Conservation (phyloP, 2,888 invertebrate genomes). For the Yponomeuta malinellus region DNA sequence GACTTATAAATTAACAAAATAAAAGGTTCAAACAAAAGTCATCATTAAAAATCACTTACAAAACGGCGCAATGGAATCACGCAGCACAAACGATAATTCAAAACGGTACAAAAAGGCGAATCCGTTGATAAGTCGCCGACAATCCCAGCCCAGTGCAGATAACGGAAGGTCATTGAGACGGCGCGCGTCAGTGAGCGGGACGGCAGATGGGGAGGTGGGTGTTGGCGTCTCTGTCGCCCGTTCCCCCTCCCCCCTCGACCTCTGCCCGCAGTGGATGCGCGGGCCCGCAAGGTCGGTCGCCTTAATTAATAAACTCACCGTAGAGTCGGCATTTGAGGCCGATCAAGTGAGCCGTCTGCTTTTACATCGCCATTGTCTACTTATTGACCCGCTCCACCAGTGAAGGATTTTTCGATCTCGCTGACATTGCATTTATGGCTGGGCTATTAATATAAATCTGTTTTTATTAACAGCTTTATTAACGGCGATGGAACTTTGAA, state of each 20-base stretch:
- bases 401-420: constrained; percentile 36
- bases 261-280: constrained; percentile 66
- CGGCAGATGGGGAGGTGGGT: constrained; percentile 27
- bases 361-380: constrained; percentile 71
- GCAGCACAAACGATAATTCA: constrained; percentile 14
- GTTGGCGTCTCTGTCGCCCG: constrained; percentile 45
- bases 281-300: constrained; percentile 72
- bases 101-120: constrained; percentile 16
- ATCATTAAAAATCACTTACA: not conserved
- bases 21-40: not conserved
- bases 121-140: constrained; percentile 35
- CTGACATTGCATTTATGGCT: not conserved
- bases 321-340: constrained; percentile 70
- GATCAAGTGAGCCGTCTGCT: constrained; percentile 67
- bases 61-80: not conserved
- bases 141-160: constrained; percentile 55
- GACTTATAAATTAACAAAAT: not conserved
- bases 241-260: constrained; percentile 29
- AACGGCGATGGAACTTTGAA: not conserved
- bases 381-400: constrained; percentile 62
- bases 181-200: constrained; percentile 51
- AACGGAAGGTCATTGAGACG: constrained; percentile 73
- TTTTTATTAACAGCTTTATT: not conserved
- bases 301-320: constrained; percentile 76
- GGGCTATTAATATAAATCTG: not conserved